These are phyloP conservation scores for Pomacea maculata DNA, from an alignment of 1,140 invertebrate species.

Conservation along the genomic window DNA sequence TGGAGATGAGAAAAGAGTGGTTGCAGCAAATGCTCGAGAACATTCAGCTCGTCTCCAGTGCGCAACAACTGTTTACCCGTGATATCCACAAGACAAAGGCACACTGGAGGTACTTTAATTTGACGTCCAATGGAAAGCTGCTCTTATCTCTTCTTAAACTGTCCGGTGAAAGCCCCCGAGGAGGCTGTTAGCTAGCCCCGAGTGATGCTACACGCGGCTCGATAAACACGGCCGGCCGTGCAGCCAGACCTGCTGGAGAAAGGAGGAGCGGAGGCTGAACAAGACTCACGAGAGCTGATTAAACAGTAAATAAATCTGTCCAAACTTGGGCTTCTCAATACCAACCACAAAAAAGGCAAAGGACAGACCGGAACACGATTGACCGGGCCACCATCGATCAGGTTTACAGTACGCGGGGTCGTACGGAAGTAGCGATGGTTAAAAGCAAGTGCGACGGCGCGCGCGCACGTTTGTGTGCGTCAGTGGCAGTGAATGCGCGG, in stretches of 20 bases:
- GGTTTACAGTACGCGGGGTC: neutral
- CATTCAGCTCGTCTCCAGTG: neutral
- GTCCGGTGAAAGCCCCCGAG: neutral
- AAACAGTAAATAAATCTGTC: conserved; percentile 7
- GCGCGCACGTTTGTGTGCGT: no score
- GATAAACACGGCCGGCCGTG: neutral
- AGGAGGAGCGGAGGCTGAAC: neutral
- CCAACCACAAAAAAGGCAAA: neutral
- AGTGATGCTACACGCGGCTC: conserved; percentile 5
- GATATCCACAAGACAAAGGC: neutral
- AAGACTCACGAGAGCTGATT: neutral
- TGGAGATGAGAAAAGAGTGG: no score
- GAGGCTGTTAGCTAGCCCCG: neutral
- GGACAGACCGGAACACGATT: neutral
- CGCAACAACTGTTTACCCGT: conserved; percentile 3
- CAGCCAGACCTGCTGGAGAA: neutral
- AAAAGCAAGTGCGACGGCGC: no score
- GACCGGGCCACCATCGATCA: neutral
- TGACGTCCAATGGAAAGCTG: neutral
- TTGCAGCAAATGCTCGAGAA: no score
- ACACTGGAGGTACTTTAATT: neutral
- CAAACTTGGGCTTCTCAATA: neutral
- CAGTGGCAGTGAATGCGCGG: no score
- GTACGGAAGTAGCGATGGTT: no score
- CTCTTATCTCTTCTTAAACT: conserved; percentile 6